Base-by-base conservation (phyloP, 2,888 invertebrate genomes). In the Lycocerus yunnanus region DNA sequence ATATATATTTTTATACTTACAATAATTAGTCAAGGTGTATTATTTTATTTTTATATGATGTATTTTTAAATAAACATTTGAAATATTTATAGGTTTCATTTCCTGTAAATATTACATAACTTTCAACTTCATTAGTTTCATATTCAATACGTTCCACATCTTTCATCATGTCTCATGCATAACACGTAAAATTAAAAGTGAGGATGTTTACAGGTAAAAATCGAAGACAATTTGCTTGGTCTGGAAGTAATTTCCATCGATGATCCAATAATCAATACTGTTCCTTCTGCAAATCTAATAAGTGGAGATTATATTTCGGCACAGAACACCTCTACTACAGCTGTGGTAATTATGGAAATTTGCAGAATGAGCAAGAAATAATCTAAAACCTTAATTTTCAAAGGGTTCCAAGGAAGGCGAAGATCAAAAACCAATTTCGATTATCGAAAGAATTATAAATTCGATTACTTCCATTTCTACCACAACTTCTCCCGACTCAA, bases 371-470 rank as follows among this genome's bases (percentile, higher is more conserved):
- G 6, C n/a, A n/a, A 43, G 6, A 43, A 43, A 43, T n/a, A 43
- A 43, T 43, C 43, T 43, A 43, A 63, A 63, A 18, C 20, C 20
- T 69, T 61, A 21, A 71, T 68, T 78, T 73, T 65, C 76, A 58
- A 78, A 78, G 77, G 78, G 73, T 27, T 73, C 77, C 74, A 78
- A 74, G 73, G 76, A 71, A 59, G 75, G 71, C 60, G 68, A 69
- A 68, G 61, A 20, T 15, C 75, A 78, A 72, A 85, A 85, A 81
- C 81, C 84, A 58, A 81, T 84, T 15, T 86, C 87, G 15, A 85
- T 87, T 74, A 85, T 87, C 60, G 87, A 87, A 80, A 82, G 85
- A 82, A 87, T 87, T 59, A 87, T 87, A 76, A 87, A 86, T 79
- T 86, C 86, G 72, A 86, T 87, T 75, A 85, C 86, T 14, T 83